Evolutionary conservation across 1,140 invertebrate genomes (phyloP).

Genomic region (Pristionchus pacificus): DNA sequence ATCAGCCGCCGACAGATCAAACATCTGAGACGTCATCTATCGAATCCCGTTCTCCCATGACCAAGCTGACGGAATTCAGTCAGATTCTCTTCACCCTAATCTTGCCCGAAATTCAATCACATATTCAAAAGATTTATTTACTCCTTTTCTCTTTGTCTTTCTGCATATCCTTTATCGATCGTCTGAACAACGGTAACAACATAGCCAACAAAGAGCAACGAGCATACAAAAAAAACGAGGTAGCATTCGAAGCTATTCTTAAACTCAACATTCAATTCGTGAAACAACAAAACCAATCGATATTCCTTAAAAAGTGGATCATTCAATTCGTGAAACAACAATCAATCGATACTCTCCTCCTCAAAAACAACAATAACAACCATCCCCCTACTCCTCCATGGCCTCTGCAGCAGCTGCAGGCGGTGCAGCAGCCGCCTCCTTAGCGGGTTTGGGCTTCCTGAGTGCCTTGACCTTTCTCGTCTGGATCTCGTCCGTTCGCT

Average conservation of each 20-base stretch:
- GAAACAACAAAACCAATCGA: background rate
- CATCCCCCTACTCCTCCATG: constrained; percentile 11
- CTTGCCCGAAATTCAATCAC: too few relatives aligned
- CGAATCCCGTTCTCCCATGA: too few relatives aligned
- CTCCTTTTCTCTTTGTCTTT: background rate
- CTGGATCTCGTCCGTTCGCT: constrained; percentile 79
- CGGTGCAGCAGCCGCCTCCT: constrained; percentile 13
- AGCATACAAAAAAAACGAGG: constrained; percentile 3
- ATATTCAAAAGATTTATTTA: too few relatives aligned
- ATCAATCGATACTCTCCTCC: constrained; percentile 25
- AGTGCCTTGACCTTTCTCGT: constrained; percentile 87
- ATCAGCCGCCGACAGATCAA: too few relatives aligned
- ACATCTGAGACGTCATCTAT: too few relatives aligned
- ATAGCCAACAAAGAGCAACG: constrained; percentile 14
- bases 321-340: too few relatives aligned
- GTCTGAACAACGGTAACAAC: constrained; percentile 21
- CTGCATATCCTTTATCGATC: background rate
- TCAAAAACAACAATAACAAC: constrained; percentile 16
- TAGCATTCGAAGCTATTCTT: constrained; percentile 4
- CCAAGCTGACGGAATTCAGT: too few relatives aligned
- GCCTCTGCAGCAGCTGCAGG: background rate
- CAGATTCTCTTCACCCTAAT: too few relatives aligned
- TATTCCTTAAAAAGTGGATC: background rate
- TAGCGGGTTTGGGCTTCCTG: constrained; percentile 42
- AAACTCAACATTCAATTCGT: background rate